Base-by-base conservation (phyloP, 2,113 vertebrate species). In the Siphamia tubifer region DNA sequence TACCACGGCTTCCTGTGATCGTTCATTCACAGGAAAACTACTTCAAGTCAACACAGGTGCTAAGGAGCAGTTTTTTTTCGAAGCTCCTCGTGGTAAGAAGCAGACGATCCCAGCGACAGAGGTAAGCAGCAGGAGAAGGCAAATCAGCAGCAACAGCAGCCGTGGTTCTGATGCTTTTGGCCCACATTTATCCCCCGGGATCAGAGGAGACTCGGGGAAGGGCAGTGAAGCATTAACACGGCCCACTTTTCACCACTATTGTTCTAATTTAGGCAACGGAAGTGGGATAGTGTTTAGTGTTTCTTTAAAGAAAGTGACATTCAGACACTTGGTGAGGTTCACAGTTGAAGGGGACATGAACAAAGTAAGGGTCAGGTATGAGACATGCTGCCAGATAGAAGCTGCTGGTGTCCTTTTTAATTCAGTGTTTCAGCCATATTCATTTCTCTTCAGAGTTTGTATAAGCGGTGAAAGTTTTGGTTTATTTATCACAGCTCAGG, bases 11-110 rank as follows among this genome's bases (percentile, higher is more conserved):
- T 30, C 15, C 32, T 77, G 73, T 60, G 19, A 55, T 40, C 21
- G 73, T 66, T 57, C 23, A 20, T 72, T 78, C 43, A 70, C 82
- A 99, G 98, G 96, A 55, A 99, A 98, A 81, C 95, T 99, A 67
- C 91, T 99, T 74, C 97, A 99, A 86, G 94, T 99, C 78, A 99
- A 98, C 90, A 99, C 96, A 65, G 94, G 94, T 91, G 94, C 95
- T 88, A 99, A 98, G 89, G 98, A 99, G 72, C 96, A 98, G 69
- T 87, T 98, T 77, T 99, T 99, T 86, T 99, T 98, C 53, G 98
- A 99, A 92, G 96, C 98, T 77, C 97, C 97, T 64, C 95, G 98
- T 30, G 98, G 98, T 40, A 99, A 97, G 83, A 95, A 91, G 71
- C 97, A 98, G 81, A 94, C 77, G 40, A 98, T 99, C 86, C 94